These are phyloP conservation scores for Delichon dasypus DNA, from an alignment of 2,797 vertebrate genomes.

Conservation along the genomic window DNA sequence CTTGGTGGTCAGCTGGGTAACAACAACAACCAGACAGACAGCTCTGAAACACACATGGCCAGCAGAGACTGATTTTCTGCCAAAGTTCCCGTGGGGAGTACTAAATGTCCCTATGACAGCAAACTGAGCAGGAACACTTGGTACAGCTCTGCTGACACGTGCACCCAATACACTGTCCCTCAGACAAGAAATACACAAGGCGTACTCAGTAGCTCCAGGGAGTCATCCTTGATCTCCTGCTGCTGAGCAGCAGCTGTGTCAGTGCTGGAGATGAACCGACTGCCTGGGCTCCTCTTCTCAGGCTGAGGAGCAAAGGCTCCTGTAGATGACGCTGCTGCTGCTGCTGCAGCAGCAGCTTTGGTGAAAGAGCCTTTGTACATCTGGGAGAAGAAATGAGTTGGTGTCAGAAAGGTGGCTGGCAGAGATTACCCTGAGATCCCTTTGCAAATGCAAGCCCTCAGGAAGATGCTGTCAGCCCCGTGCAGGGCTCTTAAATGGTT, in stretches of 20 bases:
- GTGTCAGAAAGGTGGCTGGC: neutral
- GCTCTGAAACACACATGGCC: neutral
- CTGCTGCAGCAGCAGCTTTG: constrained; percentile 78
- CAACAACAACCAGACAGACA: neutral
- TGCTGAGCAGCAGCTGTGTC: neutral
- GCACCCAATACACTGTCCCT: neutral
- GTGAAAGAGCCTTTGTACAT: constrained; percentile 91
- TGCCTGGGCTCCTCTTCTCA: constrained; percentile 70
- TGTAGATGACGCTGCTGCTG: constrained; percentile 84
- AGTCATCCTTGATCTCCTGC: constrained; percentile 65
- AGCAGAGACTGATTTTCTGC: neutral
- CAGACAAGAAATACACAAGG: neutral
- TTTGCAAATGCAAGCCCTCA: neutral
- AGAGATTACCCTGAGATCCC: neutral
- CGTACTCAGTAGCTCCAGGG: constrained; percentile 93
- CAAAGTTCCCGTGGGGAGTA: no score
- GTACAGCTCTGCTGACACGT: neutral
- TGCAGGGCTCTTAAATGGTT: neutral
- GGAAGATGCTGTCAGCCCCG: neutral
- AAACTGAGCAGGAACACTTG: neutral
- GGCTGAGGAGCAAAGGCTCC: constrained; percentile 86
- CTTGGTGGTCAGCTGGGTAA: no score
- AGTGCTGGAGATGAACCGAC: neutral
- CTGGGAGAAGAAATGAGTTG: constrained; percentile 62
- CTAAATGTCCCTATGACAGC: neutral